Conservation (phyloP, 2,888 invertebrate species). For the Pollenia griseotomentosa region DNA sequence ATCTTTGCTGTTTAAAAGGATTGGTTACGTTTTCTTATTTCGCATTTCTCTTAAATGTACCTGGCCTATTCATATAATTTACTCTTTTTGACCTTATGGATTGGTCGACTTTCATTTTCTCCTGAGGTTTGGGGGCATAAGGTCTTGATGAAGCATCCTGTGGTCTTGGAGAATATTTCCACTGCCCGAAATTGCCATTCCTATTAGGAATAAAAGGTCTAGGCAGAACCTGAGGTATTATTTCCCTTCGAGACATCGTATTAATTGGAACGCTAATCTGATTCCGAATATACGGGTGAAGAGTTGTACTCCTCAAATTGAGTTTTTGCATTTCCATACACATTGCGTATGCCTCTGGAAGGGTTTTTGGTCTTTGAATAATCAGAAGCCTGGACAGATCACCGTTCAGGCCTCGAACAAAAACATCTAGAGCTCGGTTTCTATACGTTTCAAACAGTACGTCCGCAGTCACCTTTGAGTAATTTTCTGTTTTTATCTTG, state of each 20-base stretch:
- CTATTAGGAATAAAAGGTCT: no score
- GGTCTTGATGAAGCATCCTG: no score
- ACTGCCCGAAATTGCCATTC: no score
- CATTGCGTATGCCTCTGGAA: not conserved
- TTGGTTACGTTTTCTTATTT: no score
- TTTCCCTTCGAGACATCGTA: not conserved
- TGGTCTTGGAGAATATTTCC: no score
- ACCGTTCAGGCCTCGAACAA: not conserved
- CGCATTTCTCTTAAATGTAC: no score
- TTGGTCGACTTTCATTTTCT: no score
- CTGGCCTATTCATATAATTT: no score
- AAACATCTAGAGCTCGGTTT: not conserved
- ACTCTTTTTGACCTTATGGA: no score
- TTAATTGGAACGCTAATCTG: constrained; percentile 9
- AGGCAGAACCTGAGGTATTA: not conserved
- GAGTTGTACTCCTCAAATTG: not conserved
- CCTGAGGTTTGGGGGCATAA: no score
- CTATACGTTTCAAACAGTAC: not conserved
- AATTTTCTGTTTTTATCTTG: not conserved
- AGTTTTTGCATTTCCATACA: constrained; percentile 24
- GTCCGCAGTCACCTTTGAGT: not conserved
- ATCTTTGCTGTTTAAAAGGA: no score
- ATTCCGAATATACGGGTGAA: not conserved
- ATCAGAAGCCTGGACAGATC: not conserved
- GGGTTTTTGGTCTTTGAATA: not conserved